Conservation (phyloP, 2,113 vertebrate species). For the Chionomys nivalis region DNA sequence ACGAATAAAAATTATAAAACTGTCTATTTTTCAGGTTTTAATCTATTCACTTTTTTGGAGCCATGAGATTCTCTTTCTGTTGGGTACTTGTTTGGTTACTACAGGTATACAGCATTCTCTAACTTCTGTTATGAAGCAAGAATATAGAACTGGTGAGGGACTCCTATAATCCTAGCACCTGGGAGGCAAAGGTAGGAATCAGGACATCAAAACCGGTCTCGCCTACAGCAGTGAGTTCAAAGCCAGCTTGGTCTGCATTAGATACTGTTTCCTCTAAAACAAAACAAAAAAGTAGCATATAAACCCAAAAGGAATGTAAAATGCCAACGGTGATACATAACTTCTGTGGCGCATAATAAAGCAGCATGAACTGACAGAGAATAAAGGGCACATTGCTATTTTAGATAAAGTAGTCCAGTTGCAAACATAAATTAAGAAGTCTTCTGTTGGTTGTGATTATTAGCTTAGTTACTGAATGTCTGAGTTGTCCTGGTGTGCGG, state of each 20-base stretch:
- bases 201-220: not conserved
- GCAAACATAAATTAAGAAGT: not conserved
- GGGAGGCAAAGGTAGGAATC: not conserved
- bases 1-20: not conserved
- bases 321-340: not conserved
- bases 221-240: not conserved
- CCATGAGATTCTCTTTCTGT: not conserved
- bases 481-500: not conserved
- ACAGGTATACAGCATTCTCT: not conserved
- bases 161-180: not conserved
- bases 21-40: not conserved
- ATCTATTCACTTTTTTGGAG: not conserved
- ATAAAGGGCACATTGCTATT: not conserved
- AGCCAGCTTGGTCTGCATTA: not conserved
- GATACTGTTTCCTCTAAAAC: not conserved
- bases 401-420: not conserved
- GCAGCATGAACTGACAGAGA: not conserved
- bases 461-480: not conserved
- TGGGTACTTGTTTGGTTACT: not conserved
- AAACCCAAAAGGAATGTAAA: not conserved
- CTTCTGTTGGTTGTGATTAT: not conserved
- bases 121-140: not conserved
- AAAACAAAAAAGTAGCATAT: not conserved
- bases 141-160: not conserved
- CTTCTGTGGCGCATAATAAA: not conserved